Conservation (phyloP, 1,140 invertebrate species). For the Diprion similis region DNA sequence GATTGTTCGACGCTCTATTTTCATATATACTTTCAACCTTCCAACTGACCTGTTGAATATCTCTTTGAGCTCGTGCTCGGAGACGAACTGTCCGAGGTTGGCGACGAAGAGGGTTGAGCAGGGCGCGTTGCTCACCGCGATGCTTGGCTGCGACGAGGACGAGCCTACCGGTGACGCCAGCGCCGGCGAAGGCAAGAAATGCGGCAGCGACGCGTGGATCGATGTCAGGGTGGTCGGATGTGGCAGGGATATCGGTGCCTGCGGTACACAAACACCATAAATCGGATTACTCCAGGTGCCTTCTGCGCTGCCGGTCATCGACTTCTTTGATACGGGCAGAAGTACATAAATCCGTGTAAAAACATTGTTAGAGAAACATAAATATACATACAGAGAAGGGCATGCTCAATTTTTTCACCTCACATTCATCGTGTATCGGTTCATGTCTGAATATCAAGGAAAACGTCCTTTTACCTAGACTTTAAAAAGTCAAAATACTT, state of each 20-base stretch:
- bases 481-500: too few relatives aligned
- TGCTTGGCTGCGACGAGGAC: constrained; percentile 74
- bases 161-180: constrained; percentile 88
- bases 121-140: constrained; percentile 74
- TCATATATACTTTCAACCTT: too few relatives aligned
- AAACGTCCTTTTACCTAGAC: too few relatives aligned
- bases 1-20: not conserved
- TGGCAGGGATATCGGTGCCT: constrained; percentile 76
- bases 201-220: constrained; percentile 78
- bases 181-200: constrained; percentile 82
- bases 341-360: too few relatives aligned
- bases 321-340: too few relatives aligned
- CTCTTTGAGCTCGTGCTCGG: constrained; percentile 96
- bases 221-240: constrained; percentile 82
- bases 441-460: too few relatives aligned
- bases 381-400: too few relatives aligned
- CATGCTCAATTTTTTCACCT: too few relatives aligned
- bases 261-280: constrained; percentile 22
- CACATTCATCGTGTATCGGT: too few relatives aligned
- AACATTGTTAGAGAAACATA: too few relatives aligned
- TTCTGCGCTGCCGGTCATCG: too few relatives aligned
- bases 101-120: constrained; percentile 98
- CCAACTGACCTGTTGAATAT: constrained; percentile 91
- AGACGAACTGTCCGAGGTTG: constrained; percentile 94
- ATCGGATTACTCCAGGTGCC: too few relatives aligned